phyloP scores from a whole-genome alignment of 1,140 invertebrate genomes.

The Battus philenor region DNA sequence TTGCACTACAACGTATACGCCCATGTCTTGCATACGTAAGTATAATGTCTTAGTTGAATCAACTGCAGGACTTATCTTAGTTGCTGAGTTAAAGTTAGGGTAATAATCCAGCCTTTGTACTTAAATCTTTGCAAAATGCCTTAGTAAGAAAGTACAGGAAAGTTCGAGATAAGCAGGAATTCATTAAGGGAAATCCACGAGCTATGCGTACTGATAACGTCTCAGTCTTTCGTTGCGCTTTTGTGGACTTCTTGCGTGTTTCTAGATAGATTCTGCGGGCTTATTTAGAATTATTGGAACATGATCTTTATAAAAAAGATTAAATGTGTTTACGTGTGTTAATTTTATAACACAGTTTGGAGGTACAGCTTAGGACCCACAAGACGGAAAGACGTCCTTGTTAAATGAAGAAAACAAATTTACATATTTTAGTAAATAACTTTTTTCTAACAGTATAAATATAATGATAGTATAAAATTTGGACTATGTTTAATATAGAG shows the following conservation, averaged over 20 bases:
- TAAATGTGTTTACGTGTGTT: too few relatives aligned
- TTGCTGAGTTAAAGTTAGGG: conserved; percentile 1
- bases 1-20: neutral
- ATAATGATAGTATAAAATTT: too few relatives aligned
- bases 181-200: conserved; percentile 6
- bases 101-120: conserved; percentile 10
- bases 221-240: neutral
- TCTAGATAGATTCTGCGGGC: too few relatives aligned
- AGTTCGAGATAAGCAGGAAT: conserved; percentile 9
- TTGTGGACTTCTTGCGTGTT: neutral
- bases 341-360: too few relatives aligned
- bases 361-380: too few relatives aligned
- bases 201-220: neutral
- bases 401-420: too few relatives aligned
- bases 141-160: conserved; percentile 5
- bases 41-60: conserved; percentile 9
- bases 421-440: too few relatives aligned
- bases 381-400: too few relatives aligned
- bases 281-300: too few relatives aligned
- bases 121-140: conserved; percentile 2
- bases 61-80: neutral
- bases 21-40: neutral
- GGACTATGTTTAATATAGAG: too few relatives aligned
- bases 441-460: too few relatives aligned
- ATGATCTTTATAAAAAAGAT: too few relatives aligned